Percentiles rank a stretch among this genome's conserved stretches.
phyloP scores from a whole-genome alignment of 2,113 vertebrate species.

The Oenanthe oenanthe region DNA sequence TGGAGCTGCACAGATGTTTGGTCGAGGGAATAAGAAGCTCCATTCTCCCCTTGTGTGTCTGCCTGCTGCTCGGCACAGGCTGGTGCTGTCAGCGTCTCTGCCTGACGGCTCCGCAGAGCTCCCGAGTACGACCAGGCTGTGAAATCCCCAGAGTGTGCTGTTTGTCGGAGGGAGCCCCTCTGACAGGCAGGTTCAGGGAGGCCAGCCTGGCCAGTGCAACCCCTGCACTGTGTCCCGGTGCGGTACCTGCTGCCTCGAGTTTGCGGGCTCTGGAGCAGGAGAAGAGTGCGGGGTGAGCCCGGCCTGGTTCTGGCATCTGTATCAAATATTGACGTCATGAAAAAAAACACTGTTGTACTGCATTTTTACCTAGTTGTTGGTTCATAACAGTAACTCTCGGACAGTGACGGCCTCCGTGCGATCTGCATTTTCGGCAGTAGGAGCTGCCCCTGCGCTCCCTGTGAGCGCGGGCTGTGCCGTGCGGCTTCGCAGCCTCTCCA shows the following conservation, averaged over 20 bases:
- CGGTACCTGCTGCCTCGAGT: background rate
- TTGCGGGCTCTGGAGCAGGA: background rate
- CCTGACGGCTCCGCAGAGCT: background rate
- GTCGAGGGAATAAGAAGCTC: background rate
- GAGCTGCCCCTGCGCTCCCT: background rate
- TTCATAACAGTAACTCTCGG: background rate
- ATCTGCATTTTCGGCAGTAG: no score
- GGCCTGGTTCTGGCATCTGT: background rate
- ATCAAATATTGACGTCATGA: background rate
- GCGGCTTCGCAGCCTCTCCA: no score
- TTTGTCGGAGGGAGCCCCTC: no score
- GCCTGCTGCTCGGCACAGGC: background rate
- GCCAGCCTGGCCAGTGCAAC: no score
- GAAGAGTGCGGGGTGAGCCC: background rate
- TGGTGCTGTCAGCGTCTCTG: fast-evolving
- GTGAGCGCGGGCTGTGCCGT: background rate
- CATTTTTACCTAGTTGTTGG: background rate
- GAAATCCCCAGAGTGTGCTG: background rate
- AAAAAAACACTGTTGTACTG: background rate
- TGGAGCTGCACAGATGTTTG: fast-evolving
- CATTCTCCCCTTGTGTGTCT: background rate
- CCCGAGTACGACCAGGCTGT: background rate
- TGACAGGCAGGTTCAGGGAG: no score
- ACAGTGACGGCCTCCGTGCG: background rate
- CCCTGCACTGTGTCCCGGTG: background rate